A percentile compares a stretch with the other conserved stretches of the same genome.
Evolutionary conservation across 1,140 invertebrate species (phyloP).

Genomic region (Hycleus cichorii): DNA sequence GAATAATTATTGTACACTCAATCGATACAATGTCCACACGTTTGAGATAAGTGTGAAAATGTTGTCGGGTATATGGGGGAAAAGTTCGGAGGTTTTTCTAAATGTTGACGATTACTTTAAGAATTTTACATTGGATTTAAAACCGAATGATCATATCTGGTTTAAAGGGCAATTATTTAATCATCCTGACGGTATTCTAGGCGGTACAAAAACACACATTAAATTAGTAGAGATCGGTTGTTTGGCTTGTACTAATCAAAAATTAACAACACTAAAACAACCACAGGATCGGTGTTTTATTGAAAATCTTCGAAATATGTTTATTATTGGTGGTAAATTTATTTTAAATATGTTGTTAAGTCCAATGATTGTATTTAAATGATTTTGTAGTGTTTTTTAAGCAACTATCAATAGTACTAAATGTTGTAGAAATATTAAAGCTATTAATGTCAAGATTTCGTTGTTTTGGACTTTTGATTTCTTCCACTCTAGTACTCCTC

Average conservation of each 20-base stretch:
- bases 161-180: slow-evolving; percentile 56
- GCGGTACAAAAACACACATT: slow-evolving; percentile 49
- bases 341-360: slow-evolving; percentile 68
- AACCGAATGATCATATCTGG: slow-evolving; percentile 60
- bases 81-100: slow-evolving; percentile 53
- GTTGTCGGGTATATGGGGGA: slow-evolving; percentile 56
- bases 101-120: slow-evolving; percentile 56
- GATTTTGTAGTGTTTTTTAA: slow-evolving; percentile 14
- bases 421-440: too few relatives aligned
- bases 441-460: too few relatives aligned
- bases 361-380: slow-evolving; percentile 68
- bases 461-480: too few relatives aligned
- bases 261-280: slow-evolving; percentile 47
- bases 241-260: slow-evolving; percentile 53
- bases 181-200: slow-evolving; percentile 45
- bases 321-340: slow-evolving; percentile 59
- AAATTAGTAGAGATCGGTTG: slow-evolving; percentile 59
- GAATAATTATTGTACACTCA: slow-evolving; percentile 57
- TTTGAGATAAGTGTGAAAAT: slow-evolving; percentile 60
- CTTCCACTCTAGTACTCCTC: too few relatives aligned
- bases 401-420: too few relatives aligned
- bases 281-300: slow-evolving; percentile 39
- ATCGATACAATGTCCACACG: slow-evolving; percentile 55
- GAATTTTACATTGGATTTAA: slow-evolving; percentile 61
- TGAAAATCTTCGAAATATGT: slow-evolving; percentile 48